Evolutionary conservation across 2,888 invertebrate genomes (phyloP).

Genomic region (Mimas tiliae): DNA sequence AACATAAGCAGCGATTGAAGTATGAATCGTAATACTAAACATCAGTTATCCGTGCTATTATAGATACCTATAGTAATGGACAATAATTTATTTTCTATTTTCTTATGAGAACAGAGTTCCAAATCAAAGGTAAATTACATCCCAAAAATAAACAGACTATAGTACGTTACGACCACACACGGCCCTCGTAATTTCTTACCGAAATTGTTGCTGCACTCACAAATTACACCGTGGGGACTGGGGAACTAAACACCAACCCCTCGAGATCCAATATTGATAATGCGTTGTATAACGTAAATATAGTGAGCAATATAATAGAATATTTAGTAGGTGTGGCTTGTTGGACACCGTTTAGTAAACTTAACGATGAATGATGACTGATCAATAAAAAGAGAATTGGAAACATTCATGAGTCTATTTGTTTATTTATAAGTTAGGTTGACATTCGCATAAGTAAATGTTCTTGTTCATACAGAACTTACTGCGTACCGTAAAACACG

Average conservation of each 20-base stretch:
- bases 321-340: background rate
- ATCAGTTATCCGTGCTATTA: no score
- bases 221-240: slow-evolving; percentile 45
- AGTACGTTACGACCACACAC: slow-evolving; percentile 31
- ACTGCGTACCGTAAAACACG: no score
- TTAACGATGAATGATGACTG: background rate
- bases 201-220: slow-evolving; percentile 44
- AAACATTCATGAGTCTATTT: background rate
- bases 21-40: no score
- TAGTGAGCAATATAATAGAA: background rate
- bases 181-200: slow-evolving; percentile 35
- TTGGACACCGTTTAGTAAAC: background rate
- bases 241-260: slow-evolving; percentile 45
- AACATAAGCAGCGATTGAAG: no score
- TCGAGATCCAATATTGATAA: slow-evolving; percentile 53
- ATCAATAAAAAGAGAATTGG: background rate
- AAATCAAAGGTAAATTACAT: background rate
- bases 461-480: no score
- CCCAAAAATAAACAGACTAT: slow-evolving; percentile 24
- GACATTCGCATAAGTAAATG: no score
- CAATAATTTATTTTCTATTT: background rate
- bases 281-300: slow-evolving; percentile 26
- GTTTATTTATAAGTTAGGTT: background rate
- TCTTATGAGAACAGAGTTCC: background rate
- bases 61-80: no score